A percentile compares a stretch with the other conserved stretches of the same genome.
phyloP scores from a whole-genome alignment of 37 sponge, comb jelly and placozoan genomes.

The Cliona cf. orientalis region DNA sequence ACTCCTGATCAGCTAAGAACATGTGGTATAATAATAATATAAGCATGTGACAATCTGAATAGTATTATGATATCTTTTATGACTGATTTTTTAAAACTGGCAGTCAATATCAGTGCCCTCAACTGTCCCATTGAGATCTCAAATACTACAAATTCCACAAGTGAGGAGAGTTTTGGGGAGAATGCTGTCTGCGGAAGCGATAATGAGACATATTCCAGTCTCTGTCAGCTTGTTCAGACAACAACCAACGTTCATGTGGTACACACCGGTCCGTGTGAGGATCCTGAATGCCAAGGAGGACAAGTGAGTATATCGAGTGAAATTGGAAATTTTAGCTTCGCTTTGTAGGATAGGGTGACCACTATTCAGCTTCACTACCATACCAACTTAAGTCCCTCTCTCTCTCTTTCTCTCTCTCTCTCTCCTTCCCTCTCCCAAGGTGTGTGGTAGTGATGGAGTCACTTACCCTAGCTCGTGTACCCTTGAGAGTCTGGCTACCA shows the following conservation, averaged over 20 bases:
- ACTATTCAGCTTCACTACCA: not conserved
- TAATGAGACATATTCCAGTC: constrained; percentile 23
- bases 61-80: not conserved
- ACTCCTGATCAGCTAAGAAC: constrained; percentile 35
- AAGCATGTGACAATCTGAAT: not conserved
- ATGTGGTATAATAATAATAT: constrained; percentile 29
- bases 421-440: constrained; percentile 11
- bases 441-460: constrained; percentile 65
- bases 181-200: constrained; percentile 44
- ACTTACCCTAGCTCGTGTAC: constrained; percentile 38
- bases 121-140: not conserved
- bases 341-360: not conserved
- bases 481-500: constrained; percentile 14
- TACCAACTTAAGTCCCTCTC: too few relatives aligned
- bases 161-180: not conserved
- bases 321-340: too few relatives aligned
- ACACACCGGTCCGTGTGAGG: constrained; percentile 44
- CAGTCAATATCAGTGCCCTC: not conserved
- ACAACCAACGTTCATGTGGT: constrained; percentile 8
- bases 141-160: not conserved
- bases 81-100: not conserved
- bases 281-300: constrained; percentile 18
- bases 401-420: too few relatives aligned
- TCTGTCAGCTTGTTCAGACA: constrained; percentile 40
- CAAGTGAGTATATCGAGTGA: constrained; percentile 17